Conservation (phyloP, 2,113 vertebrate genomes). For the Monarcha castaneiventris region DNA sequence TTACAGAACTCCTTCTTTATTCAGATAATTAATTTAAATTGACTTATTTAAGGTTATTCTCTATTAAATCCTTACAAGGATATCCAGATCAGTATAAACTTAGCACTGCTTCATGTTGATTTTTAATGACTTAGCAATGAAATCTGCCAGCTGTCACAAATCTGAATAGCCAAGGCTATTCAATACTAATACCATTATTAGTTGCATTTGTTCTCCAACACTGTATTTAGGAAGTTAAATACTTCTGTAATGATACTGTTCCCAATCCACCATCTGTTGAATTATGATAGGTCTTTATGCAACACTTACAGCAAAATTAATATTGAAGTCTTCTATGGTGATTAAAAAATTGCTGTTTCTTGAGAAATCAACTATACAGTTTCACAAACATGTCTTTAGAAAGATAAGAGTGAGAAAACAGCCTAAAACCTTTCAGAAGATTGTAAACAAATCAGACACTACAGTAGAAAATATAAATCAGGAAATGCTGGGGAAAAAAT, state of each 20-base stretch:
- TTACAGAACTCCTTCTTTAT: not conserved
- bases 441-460: not conserved
- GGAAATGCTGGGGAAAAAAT: not conserved
- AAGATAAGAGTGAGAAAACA: not conserved
- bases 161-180: not conserved
- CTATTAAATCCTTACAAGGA: not conserved
- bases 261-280: not conserved
- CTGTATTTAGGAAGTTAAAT: constrained; percentile 1
- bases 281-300: not conserved
- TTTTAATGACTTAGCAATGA: not conserved
- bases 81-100: not conserved
- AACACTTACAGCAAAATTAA: not conserved
- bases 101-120: not conserved
- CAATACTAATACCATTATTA: not conserved
- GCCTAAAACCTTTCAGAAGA: not conserved
- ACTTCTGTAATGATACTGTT: not conserved
- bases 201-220: not conserved
- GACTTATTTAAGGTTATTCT: not conserved
- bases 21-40: not conserved
- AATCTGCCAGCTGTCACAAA: not conserved
- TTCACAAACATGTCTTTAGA: constrained; percentile 4
- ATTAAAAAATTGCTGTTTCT: constrained; percentile 28
- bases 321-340: not conserved
- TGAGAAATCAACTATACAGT: not conserved
- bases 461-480: not conserved